Evolutionary conservation across 2,113 vertebrate genomes (phyloP), one percentile per base, ranked within the genome.

Genomic region (Neolamprologus brichardi): DNA sequence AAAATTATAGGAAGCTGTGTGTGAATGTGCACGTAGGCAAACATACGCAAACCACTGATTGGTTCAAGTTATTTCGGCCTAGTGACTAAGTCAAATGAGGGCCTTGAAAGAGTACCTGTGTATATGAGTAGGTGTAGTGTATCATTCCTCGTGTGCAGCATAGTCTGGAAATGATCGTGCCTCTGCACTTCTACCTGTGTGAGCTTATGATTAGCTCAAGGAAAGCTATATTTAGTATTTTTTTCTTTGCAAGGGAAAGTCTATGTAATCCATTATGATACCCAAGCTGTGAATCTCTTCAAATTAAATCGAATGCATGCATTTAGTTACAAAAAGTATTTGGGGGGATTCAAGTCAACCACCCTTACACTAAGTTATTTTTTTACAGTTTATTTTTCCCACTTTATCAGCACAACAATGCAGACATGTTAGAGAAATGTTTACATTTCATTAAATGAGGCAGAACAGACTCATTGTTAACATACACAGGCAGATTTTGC

Each of bases 1-100:
- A 67, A 92, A 89, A 93, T 93, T 52, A 90, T 70, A 79, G 80
- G 25, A 87, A 83, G 91, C 82, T 91, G 87, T 85, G 83, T 88
- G 79, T 86, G 46, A 88, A 84, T 90, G 18, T 86, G 49, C 86
- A 93, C 56, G 18, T 91, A 90, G 88, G 41, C 86, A 92, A 92
- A 84, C 83, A 75, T n/a, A 34, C 3, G 8, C 58, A 18, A 86
- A 52, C 87, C 77, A 49, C 81, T 20, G 62, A 82, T 41, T 80
- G 56, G 85, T 72, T 83, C 23, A 56, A 75, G 82, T 83, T 86
- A 85, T 88, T 88, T 87, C 23, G 62, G 80, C 82, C 87, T 44
- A 9, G 80, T 46, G 70, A 58, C 56, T 81, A 18, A 81, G 64
- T 88, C 30, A 82, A 88, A 84, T 60, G 79, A 75, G 41, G 18